phyloP scores from a whole-genome alignment of 2,797 vertebrate genomes.

The Pseudomugil tenellus region DNA sequence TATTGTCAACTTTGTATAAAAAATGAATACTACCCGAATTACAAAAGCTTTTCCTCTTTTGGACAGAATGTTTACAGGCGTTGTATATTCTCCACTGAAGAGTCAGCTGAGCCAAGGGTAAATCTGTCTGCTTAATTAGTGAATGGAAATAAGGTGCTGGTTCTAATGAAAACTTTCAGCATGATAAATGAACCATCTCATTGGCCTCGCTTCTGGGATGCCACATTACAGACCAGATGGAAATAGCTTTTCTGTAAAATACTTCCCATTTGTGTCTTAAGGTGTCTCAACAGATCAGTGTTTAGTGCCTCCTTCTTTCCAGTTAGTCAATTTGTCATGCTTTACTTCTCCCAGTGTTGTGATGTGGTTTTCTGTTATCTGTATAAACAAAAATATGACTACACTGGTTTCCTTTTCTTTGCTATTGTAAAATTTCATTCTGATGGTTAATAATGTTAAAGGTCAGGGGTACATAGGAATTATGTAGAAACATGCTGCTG shows the following conservation, averaged over 20 bases:
- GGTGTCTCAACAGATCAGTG: conserved; percentile 13
- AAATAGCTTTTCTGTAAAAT: conserved; percentile 31
- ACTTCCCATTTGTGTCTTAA: neutral
- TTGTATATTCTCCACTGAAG: conserved; percentile 23
- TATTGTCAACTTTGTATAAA: neutral
- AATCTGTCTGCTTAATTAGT: conserved; percentile 52
- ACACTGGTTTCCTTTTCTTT: neutral
- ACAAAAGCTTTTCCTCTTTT: neutral
- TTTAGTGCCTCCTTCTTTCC: conserved; percentile 1
- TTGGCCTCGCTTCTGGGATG: conserved; percentile 35
- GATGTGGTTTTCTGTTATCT: conserved; percentile 5
- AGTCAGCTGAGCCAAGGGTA: conserved; percentile 34
- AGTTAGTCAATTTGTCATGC: neutral
- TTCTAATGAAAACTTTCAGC: conserved; percentile 58
- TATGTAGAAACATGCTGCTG: conserved; percentile 12
- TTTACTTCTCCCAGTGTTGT: neutral
- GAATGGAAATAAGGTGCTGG: conserved; percentile 39
- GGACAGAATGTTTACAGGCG: conserved; percentile 21
- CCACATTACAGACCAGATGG: conserved; percentile 24
- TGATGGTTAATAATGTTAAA: conserved; percentile 17
- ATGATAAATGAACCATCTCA: conserved; percentile 57
- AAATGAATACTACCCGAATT: neutral
- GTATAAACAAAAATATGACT: neutral
- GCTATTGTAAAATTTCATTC: neutral
- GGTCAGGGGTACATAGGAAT: conserved; percentile 21